These are phyloP conservation scores for Drosophila malerkotliana DNA, from an alignment of 1,140 invertebrate species.

Conservation along the genomic window DNA sequence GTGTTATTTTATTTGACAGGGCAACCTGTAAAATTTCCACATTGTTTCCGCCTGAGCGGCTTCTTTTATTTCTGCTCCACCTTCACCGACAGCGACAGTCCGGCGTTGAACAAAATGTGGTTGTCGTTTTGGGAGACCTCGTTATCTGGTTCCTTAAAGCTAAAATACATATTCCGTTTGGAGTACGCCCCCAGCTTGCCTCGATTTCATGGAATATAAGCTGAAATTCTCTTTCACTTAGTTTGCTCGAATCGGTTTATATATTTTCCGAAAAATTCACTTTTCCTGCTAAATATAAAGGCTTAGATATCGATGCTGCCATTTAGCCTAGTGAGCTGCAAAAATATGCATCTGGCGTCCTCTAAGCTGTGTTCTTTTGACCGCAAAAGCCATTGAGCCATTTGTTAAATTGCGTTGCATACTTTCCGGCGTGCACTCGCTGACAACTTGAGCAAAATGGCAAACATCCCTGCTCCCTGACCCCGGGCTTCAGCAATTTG, in stretches of 20 bases:
- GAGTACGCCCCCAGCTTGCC: not conserved
- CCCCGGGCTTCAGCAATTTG: slow-evolving; percentile 58
- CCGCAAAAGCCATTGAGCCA: slow-evolving; percentile 56
- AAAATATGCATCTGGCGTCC: slow-evolving; percentile 44
- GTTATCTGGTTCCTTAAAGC: slow-evolving; percentile 38
- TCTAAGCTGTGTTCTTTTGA: slow-evolving; percentile 20
- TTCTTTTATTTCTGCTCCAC: slow-evolving; percentile 59
- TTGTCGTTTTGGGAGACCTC: slow-evolving; percentile 18
- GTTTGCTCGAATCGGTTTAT: not conserved
- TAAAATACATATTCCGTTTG: not conserved
- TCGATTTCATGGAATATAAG: slow-evolving; percentile 6
- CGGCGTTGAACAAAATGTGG: slow-evolving; percentile 31
- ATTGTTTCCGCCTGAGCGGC: slow-evolving; percentile 66
- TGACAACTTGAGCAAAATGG: slow-evolving; percentile 76
- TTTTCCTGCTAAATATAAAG: slow-evolving; percentile 40
- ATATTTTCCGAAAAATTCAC: slow-evolving; percentile 33
- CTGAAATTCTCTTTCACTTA: slow-evolving; percentile 9
- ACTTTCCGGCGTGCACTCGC: slow-evolving; percentile 61
- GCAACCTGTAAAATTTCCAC: slow-evolving; percentile 72
- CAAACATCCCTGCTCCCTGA: slow-evolving; percentile 57
- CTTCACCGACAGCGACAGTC: not conserved
- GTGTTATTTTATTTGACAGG: slow-evolving; percentile 66
- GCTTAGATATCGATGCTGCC: slow-evolving; percentile 35
- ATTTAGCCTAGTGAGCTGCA: slow-evolving; percentile 3
- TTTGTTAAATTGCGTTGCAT: slow-evolving; percentile 68